Evolutionary conservation across 2,113 vertebrate genomes (phyloP).

Genomic region (Callocephalon fimbriatum): DNA sequence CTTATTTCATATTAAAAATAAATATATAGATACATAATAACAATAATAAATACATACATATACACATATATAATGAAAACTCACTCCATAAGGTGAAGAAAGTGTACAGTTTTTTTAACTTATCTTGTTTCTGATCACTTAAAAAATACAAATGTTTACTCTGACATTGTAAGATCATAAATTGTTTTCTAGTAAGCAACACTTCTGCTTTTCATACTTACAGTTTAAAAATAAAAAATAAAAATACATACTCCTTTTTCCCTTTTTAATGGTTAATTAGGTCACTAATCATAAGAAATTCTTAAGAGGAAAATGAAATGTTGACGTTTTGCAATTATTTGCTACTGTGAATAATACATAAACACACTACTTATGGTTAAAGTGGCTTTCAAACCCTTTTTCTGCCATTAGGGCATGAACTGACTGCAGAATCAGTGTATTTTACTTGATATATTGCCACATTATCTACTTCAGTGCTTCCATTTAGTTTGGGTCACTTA

Average conservation of each 20-base stretch:
- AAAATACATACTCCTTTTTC: slow-evolving; percentile 9
- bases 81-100: neutral
- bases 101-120: slow-evolving; percentile 5
- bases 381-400: slow-evolving; percentile 73
- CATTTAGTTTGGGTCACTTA: slow-evolving; percentile 61
- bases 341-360: slow-evolving; percentile 79
- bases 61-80: neutral
- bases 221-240: slow-evolving; percentile 51
- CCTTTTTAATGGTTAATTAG: slow-evolving; percentile 77
- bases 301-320: slow-evolving; percentile 80
- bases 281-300: slow-evolving; percentile 79
- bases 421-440: slow-evolving; percentile 61
- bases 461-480: slow-evolving; percentile 24
- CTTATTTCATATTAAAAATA: slow-evolving; percentile 15
- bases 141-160: slow-evolving; percentile 32
- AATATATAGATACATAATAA: neutral
- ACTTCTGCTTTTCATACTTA: slow-evolving; percentile 57
- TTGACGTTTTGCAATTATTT: slow-evolving; percentile 82
- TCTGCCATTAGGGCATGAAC: slow-evolving; percentile 61
- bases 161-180: slow-evolving; percentile 75
- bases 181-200: slow-evolving; percentile 47
- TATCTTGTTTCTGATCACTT: slow-evolving; percentile 46
- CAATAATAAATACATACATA: neutral
- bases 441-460: slow-evolving; percentile 52
- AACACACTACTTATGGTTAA: slow-evolving; percentile 76